phyloP scores from a whole-genome alignment of 2,113 vertebrate species.

The Brachypodius melanocephalos region DNA sequence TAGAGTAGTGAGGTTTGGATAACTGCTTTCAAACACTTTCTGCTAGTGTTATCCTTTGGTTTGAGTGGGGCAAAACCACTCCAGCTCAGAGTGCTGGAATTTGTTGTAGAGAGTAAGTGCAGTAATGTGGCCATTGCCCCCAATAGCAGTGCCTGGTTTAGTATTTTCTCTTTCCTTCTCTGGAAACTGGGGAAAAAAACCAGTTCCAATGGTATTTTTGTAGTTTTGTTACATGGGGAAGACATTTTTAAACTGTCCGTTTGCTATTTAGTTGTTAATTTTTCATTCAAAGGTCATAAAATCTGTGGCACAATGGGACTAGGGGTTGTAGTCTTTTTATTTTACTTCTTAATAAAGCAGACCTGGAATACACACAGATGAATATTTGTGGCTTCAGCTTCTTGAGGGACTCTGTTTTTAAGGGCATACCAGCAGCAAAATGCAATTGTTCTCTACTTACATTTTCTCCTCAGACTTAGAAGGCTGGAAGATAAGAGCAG shows the following conservation, averaged over 20 bases:
- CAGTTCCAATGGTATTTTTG: background rate
- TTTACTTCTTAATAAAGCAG: background rate
- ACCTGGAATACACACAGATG: background rate
- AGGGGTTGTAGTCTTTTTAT: background rate
- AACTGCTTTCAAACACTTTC: background rate
- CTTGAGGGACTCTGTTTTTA: background rate
- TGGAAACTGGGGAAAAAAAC: fast-evolving
- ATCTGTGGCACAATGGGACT: background rate
- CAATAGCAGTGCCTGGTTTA: background rate
- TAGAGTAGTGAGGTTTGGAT: background rate
- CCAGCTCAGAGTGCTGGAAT: background rate
- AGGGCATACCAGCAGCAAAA: background rate
- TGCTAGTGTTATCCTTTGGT: background rate
- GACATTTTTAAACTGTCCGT: background rate
- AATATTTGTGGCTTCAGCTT: background rate
- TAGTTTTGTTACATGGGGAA: background rate
- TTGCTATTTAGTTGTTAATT: background rate
- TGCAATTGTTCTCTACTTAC: background rate
- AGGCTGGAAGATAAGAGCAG: background rate
- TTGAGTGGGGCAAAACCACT: background rate
- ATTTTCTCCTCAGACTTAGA: background rate
- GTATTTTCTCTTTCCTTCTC: background rate
- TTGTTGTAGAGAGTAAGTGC: background rate
- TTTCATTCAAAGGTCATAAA: background rate
- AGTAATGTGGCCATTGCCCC: background rate